Base-by-base conservation (phyloP, 2,888 invertebrate genomes). In the Pristionchus maxplancki region DNA sequence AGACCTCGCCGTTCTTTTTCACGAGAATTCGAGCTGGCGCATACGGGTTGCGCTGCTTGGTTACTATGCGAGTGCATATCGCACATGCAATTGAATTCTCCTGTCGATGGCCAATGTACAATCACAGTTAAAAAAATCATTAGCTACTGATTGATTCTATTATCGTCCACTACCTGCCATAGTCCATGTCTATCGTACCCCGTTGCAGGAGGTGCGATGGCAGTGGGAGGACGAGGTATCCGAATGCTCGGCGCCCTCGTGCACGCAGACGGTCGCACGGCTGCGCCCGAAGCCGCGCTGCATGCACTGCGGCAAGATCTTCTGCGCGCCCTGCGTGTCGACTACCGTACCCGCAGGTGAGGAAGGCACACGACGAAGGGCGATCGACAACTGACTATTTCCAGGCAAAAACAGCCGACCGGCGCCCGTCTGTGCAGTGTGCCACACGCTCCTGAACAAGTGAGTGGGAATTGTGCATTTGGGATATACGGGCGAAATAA, bases 191-290 rank as follows among this genome's bases (percentile, higher is more conserved):
- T 64, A 64, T 31, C 64, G 28, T 31, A 31, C 5, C n/a, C 24
- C 40, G 4, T 34, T 88, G 34, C 85, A 91, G 91, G 92, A 94
- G 90, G 98, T 99, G 88, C 96, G 99, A 95, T 99, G 99, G 98
- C 98, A 99, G 96, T 97, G 98, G 95, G 98, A 98, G 92, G 99
- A 99, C 91, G 99, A 99, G 95, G 96, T 98, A 0, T 96, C 96
- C 92, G 97, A 97, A 92, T 99, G 99, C 95, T 82, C 88, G 37
- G 74, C 87, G 6, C 87, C 87, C 53, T 40, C 78, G 13, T 92
- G 92, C 78, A 89, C 90, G 37, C 86, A 90, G 2, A 89, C 90
- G 5, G 74, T 92, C 11, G 89, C 88, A 4, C 89, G 89, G 58
- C 58, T 90, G 31, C 90, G 90, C 64, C 90, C 91, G 15, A 92